Evolutionary conservation across 2,888 invertebrate species (phyloP).

Genomic region (Leistus spinibarbis): DNA sequence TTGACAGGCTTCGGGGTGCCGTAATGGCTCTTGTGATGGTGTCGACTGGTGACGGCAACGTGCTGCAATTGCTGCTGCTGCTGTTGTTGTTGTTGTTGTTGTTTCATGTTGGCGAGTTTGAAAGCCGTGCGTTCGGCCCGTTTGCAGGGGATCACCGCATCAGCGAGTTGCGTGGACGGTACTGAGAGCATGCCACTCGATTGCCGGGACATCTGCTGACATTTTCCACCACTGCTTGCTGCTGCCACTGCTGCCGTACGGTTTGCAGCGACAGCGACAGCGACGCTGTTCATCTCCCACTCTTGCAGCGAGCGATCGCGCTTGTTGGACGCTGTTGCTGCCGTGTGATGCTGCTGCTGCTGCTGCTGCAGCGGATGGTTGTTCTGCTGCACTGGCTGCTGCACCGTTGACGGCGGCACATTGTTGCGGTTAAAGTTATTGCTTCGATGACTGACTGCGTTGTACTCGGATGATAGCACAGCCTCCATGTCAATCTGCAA

Average conservation of each 20-base stretch:
- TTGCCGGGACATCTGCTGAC: conserved; percentile 12
- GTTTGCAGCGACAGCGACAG: neutral
- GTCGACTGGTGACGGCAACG: neutral
- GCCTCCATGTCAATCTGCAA: conserved; percentile 62
- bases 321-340: neutral
- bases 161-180: conserved; percentile 23
- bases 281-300: neutral
- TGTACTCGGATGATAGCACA: conserved; percentile 60
- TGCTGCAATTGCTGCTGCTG: conserved; percentile 2
- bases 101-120: neutral
- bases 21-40: conserved; percentile 16
- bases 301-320: neutral
- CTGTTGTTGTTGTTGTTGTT: no score
- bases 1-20: conserved; percentile 26
- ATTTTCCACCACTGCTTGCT: conserved; percentile 12
- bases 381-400: neutral
- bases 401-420: neutral
- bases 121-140: conserved; percentile 25
- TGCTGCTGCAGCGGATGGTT: conserved; percentile 28
- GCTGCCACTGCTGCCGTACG: neutral
- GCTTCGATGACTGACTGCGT: conserved; percentile 45
- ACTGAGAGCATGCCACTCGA: conserved; percentile 17
- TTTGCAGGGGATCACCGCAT: conserved; percentile 22
- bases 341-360: conserved; percentile 20
- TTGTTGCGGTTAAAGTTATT: conserved; percentile 19